A percentile compares a stretch with the other conserved stretches of the same genome.
Conservation (phyloP, 1,140 invertebrate species). For the Leptinotarsa defecta region DNA sequence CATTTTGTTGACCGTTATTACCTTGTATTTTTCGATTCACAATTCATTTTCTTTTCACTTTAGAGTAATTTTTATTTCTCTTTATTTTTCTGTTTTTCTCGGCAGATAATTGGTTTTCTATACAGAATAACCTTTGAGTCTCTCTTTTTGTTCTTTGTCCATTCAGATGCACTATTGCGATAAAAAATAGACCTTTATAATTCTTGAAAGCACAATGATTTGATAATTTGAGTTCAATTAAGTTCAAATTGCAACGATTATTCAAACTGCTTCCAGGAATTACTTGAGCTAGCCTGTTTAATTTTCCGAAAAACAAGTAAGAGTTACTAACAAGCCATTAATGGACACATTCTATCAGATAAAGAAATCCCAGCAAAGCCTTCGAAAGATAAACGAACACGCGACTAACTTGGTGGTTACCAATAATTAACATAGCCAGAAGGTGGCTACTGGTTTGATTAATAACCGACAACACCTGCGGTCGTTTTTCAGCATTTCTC, state of each 20-base stretch:
- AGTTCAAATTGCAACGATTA: background rate
- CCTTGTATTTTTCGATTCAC: too few species aligned
- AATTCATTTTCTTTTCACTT: too few species aligned
- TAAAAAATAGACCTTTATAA: too few species aligned
- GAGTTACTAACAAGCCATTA: constrained; percentile 6
- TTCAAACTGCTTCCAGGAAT: background rate
- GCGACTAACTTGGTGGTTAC: background rate
- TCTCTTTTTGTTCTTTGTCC: too few species aligned
- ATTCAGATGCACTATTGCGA: too few species aligned
- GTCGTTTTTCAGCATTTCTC: background rate
- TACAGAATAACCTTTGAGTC: too few species aligned
- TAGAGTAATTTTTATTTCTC: too few species aligned
- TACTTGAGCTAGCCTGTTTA: background rate
- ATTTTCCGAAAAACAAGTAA: background rate
- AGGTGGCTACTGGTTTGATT: constrained; percentile 2
- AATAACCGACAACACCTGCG: background rate
- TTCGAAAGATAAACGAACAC: constrained; percentile 3
- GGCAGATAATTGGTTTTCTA: too few species aligned
- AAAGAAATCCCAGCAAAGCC: background rate
- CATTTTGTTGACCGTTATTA: too few species aligned
- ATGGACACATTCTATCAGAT: constrained; percentile 4
- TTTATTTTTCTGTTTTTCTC: too few species aligned
- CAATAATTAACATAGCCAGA: constrained; percentile 6
- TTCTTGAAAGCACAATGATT: too few species aligned
- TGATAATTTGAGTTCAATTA: background rate